These are phyloP conservation scores for western clawed frog (Xenopus tropicalis) DNA, from an alignment of 2,113 vertebrate genomes.

Conservation along the genomic window DNA sequence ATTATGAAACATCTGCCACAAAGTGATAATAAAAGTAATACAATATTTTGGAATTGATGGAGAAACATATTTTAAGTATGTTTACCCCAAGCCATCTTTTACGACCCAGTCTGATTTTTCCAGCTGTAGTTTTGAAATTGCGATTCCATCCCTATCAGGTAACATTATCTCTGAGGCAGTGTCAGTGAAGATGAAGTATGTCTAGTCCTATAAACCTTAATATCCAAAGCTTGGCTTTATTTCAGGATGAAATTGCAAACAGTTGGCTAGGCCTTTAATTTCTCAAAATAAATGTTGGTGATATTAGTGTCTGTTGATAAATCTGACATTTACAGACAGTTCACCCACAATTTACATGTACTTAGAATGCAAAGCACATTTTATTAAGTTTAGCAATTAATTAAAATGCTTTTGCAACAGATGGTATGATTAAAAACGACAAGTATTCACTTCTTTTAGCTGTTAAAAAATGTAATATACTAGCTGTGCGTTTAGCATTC, in stretches of 20 bases:
- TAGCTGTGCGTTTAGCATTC: slow-evolving; percentile 21
- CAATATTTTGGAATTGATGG: too few relatives aligned
- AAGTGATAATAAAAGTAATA: too few relatives aligned
- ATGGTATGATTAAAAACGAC: slow-evolving; percentile 32
- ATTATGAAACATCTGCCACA: too few relatives aligned
- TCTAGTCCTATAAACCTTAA: slow-evolving; percentile 24
- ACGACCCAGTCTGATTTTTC: neutral
- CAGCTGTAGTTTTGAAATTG: slow-evolving; percentile 22
- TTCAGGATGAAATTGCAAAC: slow-evolving; percentile 32
- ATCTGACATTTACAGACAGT: slow-evolving; percentile 33
- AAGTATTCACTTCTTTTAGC: slow-evolving; percentile 9
- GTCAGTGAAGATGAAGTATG: slow-evolving; percentile 37
- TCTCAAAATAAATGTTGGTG: slow-evolving; percentile 31
- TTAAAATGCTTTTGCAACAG: slow-evolving; percentile 34
- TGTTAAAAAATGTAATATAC: slow-evolving; percentile 12
- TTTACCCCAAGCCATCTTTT: too few relatives aligned
- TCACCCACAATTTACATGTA: slow-evolving; percentile 18
- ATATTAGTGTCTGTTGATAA: slow-evolving; percentile 33
- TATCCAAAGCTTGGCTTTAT: slow-evolving; percentile 32
- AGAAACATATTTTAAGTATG: too few relatives aligned
- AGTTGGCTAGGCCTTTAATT: slow-evolving; percentile 37
- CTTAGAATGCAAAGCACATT: slow-evolving; percentile 33
- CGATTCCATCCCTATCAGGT: slow-evolving; percentile 17
- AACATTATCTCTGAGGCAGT: slow-evolving; percentile 20
- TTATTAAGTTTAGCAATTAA: slow-evolving; percentile 35